A percentile compares a stretch with the other conserved stretches of the same genome.
These are phyloP conservation scores for Otolemur garnettii DNA, from an alignment of 2,113 vertebrate genomes.

Conservation along the genomic window DNA sequence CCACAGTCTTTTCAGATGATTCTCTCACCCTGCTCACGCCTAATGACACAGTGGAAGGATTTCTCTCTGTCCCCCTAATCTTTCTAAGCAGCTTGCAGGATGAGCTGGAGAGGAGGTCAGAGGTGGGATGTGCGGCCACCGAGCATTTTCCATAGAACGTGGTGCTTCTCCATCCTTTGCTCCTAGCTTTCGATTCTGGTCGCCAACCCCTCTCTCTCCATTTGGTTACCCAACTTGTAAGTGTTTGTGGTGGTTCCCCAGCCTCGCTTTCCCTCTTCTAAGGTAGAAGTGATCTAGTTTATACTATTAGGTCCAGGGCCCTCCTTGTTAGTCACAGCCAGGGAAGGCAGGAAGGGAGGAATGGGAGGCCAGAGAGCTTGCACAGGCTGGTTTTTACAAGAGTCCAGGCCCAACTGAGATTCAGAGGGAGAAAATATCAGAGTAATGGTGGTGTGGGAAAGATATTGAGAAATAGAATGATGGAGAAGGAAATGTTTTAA, in stretches of 20 bases:
- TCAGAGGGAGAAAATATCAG: not conserved
- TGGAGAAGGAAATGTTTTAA: not conserved
- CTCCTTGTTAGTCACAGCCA: not conserved
- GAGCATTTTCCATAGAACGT: not conserved
- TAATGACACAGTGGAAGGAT: not conserved
- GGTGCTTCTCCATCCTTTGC: not conserved
- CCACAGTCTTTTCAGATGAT: not conserved
- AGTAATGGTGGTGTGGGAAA: not conserved
- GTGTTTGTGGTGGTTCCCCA: not conserved
- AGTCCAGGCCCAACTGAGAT: rapidly evolving
- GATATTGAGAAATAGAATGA: not conserved
- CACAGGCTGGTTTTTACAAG: not conserved
- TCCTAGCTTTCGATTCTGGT: not conserved
- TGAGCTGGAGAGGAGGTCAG: rapidly evolving
- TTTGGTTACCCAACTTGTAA: not conserved
- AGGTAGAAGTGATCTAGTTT: not conserved
- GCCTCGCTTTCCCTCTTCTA: not conserved
- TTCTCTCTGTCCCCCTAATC: not conserved
- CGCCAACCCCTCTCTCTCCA: not conserved
- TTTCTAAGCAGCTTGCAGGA: not conserved
- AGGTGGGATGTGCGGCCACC: not conserved
- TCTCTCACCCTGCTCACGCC: too few species aligned
- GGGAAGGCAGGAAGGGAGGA: not conserved
- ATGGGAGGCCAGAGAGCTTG: not conserved
- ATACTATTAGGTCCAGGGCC: not conserved